Evolutionary conservation across 2,113 vertebrate genomes (phyloP).

Genomic region (Lasiurus cinereus): DNA sequence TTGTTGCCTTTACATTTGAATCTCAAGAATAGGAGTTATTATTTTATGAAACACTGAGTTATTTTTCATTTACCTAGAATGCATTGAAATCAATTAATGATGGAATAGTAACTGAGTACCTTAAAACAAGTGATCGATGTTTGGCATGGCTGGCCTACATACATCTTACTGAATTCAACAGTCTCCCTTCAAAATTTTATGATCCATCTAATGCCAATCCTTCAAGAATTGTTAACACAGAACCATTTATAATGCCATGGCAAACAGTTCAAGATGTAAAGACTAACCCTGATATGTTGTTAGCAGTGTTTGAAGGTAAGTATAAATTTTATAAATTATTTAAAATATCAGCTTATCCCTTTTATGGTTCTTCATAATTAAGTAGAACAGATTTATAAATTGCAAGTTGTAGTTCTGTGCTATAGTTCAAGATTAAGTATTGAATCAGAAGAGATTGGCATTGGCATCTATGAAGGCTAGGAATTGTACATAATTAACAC

Average conservation of each 20-base stretch:
- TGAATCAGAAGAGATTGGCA: constrained; percentile 22
- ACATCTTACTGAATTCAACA: constrained; percentile 94
- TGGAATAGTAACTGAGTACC: constrained; percentile 84
- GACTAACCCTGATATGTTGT: constrained; percentile 89
- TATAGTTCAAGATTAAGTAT: constrained; percentile 50
- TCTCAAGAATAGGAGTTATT: neutral
- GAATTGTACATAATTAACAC: neutral
- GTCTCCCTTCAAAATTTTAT: constrained; percentile 91
- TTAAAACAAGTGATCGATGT: constrained; percentile 90
- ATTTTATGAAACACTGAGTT: constrained; percentile 28
- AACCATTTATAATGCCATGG: constrained; percentile 95
- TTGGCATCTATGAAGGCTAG: neutral
- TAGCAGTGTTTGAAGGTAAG: constrained; percentile 94
- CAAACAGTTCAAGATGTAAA: constrained; percentile 88
- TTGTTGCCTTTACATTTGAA: constrained; percentile 61
- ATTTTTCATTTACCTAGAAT: constrained; percentile 86
- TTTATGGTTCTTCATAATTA: constrained; percentile 54
- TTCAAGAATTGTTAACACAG: constrained; percentile 91
- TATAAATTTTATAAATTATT: constrained; percentile 55
- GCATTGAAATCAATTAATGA: constrained; percentile 89
- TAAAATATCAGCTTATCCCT: neutral
- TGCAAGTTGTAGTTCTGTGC: neutral
- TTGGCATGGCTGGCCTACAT: constrained; percentile 96
- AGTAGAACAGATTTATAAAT: constrained; percentile 26
- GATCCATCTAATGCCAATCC: constrained; percentile 92